Evolutionary conservation across 2,797 vertebrate genomes (phyloP).

Genomic region (Cirrhinus mrigala): DNA sequence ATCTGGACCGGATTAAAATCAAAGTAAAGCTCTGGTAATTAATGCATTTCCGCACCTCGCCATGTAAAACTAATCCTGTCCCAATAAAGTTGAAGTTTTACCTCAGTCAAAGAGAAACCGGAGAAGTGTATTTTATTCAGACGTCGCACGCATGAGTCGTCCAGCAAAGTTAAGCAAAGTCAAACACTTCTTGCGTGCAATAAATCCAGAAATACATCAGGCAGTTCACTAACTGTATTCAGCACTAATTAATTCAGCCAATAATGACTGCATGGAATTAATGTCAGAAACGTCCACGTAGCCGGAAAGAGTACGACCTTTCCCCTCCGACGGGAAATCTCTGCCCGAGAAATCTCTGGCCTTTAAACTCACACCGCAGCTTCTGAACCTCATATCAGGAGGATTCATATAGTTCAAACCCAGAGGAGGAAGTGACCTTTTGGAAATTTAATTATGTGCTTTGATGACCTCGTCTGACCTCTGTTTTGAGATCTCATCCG

Average conservation of each 20-base stretch:
- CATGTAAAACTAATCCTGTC: conserved; percentile 4
- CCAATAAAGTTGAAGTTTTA: not conserved
- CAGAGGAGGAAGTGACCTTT: conserved; percentile 46
- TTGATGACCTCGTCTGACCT: conserved; percentile 41
- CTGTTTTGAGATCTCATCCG: conserved; percentile 27
- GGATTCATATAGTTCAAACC: conserved; percentile 35
- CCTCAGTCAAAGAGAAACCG: not conserved
- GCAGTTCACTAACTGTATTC: conserved; percentile 13
- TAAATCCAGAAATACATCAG: not conserved
- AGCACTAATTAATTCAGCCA: conserved; percentile 12
- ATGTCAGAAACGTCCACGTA: conserved; percentile 9
- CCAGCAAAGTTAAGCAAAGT: conserved; percentile 2
- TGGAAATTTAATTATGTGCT: conserved; percentile 48
- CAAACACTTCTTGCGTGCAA: not conserved
- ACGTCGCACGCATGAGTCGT: not conserved
- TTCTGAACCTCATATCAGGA: conserved; percentile 38
- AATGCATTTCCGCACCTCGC: not conserved
- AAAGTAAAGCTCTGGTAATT: not conserved
- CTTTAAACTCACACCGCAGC: conserved; percentile 24
- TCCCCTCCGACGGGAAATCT: conserved; percentile 21
- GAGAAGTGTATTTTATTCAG: not conserved
- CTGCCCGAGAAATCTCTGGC: conserved; percentile 22
- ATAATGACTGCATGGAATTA: conserved; percentile 19
- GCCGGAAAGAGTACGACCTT: conserved; percentile 23
- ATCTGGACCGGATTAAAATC: not conserved